Evolutionary conservation across 2,797 vertebrate species (phyloP).

Genomic region (Molossus molossus): DNA sequence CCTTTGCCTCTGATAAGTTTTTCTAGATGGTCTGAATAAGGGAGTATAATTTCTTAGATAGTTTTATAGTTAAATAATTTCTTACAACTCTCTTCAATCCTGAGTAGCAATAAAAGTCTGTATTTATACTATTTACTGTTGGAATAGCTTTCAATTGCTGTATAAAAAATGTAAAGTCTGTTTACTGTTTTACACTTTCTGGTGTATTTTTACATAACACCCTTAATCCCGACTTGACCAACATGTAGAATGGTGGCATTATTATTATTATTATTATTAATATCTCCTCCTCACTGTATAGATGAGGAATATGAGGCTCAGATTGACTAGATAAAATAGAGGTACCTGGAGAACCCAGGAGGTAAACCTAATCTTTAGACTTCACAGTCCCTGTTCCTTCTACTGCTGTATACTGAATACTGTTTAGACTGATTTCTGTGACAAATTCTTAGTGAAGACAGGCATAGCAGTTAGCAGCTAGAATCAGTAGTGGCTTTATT

Average conservation of each 20-base stretch:
- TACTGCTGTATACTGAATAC: not conserved
- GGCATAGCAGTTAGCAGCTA: not conserved
- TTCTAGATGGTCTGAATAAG: slow-evolving; percentile 35
- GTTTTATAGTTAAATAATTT: slow-evolving; percentile 53
- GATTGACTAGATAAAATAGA: not conserved
- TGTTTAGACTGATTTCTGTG: not conserved
- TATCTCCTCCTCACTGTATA: not conserved
- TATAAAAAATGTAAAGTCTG: slow-evolving; percentile 36
- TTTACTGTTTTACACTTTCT: slow-evolving; percentile 23
- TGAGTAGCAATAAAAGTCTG: slow-evolving; percentile 10
- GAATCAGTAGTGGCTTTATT: slow-evolving; percentile 7
- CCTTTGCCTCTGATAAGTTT: not conserved
- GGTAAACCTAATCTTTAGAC: not conserved
- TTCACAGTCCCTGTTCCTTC: not conserved
- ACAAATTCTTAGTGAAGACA: not conserved
- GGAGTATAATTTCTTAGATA: not conserved
- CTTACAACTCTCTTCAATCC: not conserved
- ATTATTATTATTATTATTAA: not conserved
- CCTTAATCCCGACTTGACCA: not conserved
- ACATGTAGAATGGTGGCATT: not conserved
- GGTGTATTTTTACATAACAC: slow-evolving; percentile 30
- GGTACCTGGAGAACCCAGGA: not conserved
- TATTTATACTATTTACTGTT: slow-evolving; percentile 53
- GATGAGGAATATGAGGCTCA: slow-evolving; percentile 39
- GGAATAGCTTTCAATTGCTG: slow-evolving; percentile 23